Evolutionary conservation across 2,888 invertebrate genomes (phyloP), one percentile per base, ranked within the genome.

Genomic region (Agonopterix arenella): DNA sequence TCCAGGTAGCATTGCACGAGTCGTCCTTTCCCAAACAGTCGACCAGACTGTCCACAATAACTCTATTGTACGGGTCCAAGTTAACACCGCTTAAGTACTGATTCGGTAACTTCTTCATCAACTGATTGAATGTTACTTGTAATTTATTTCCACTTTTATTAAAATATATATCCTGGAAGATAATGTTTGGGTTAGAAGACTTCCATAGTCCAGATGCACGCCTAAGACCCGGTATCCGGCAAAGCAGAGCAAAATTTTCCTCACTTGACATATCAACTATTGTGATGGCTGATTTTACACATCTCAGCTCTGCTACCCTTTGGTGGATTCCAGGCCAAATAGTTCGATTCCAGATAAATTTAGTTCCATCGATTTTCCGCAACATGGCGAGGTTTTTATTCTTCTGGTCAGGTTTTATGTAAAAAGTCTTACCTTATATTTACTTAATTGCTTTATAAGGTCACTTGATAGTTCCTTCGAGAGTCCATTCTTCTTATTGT

Each of bases 1-100:
- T 89, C 95, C 95, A 95, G 0, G 90, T 89, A 45, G 90, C 90
- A 60, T 93, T 93, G 62, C 93, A 92, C 0, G 91, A 91, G 54
- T 90, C 90, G 58, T 95, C 94, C 47, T 82, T 80, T 18, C 73
- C 73, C 42, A 95, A 79, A 66, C 94, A 93, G 53, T 90, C 89
- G 5, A 92, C 77, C 44, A 95, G 73, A 57, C 91, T 89, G 47
- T 91, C 89, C 45, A 91, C 84, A 52, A 94, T 79, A 68, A 93
- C 93, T 47, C 85, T 79, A 61, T 85, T 74, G 59, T 82, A 88
- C 0, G 77, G 68, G 51, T 89, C 89, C 48, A 88, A 52, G 71
- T 90, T 72, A 74, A 88, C 46, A 54, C 79, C 70, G 68, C 79
- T 71, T 59, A 90, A 68, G 73, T 88, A 83, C 78, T 91, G 76